Percentiles rank a stretch among this genome's conserved stretches.
These are phyloP conservation scores for Hyles euphorbiae DNA, from an alignment of 1,140 invertebrate species.

Conservation along the genomic window DNA sequence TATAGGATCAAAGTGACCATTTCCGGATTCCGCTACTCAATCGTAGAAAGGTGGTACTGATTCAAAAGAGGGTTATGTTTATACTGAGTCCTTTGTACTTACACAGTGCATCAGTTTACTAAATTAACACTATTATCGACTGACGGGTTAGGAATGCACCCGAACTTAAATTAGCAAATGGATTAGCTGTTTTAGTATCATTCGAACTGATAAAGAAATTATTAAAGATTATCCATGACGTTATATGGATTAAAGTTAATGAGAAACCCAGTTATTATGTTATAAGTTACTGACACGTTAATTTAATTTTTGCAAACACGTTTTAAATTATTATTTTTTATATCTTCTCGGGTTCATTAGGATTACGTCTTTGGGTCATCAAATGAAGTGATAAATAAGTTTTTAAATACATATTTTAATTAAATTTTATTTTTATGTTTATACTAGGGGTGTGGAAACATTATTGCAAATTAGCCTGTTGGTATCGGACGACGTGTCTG, in stretches of 20 bases:
- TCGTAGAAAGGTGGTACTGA: conserved; percentile 2
- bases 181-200: neutral
- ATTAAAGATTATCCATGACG: neutral
- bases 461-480: too few relatives aligned
- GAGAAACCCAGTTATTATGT: too few relatives aligned
- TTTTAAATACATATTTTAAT: too few relatives aligned
- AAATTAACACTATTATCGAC: conserved; percentile 45
- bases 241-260: neutral
- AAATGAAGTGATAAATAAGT: too few relatives aligned
- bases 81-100: conserved; percentile 25
- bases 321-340: too few relatives aligned
- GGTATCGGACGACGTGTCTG: too few relatives aligned
- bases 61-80: conserved; percentile 6
- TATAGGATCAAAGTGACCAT: conserved; percentile 6
- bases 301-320: too few relatives aligned
- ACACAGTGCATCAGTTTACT: conserved; percentile 33
- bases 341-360: too few relatives aligned
- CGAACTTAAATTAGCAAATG: neutral
- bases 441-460: too few relatives aligned
- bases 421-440: too few relatives aligned
- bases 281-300: too few relatives aligned
- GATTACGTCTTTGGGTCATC: too few relatives aligned
- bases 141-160: conserved; percentile 9
- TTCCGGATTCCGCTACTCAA: conserved; percentile 7
- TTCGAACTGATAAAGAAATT: neutral